Evolutionary conservation across 2,888 invertebrate species (phyloP), one percentile per base, ranked within the genome.

Genomic region (Nyleta sp.): DNA sequence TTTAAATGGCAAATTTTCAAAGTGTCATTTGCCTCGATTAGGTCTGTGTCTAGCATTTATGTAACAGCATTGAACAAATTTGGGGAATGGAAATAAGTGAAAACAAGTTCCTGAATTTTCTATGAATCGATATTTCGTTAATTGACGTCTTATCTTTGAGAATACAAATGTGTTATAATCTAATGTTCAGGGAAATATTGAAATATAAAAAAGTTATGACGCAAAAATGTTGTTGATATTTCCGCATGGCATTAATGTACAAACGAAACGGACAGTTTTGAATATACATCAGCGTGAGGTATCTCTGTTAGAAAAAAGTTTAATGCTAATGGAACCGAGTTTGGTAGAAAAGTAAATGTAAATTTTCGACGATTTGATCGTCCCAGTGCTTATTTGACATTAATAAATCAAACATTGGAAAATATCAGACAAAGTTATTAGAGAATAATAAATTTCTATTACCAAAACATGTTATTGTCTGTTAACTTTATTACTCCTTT

Each of bases 141-240:
- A 67, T 42, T 52, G 59, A 52, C 2, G 18, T 33, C 20, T 65
- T 73, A 67, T 73, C 73, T 52, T 59, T 42, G 6, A 24, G 44
- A 65, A 67, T 65, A 44, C 33, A 44, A 52, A 67, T 73, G 52
- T 35, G 17, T 44, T 28, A 35, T 65, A 65, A 65, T 57, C 50
- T 24, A 65, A 57, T 35, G 42, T 42, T 18, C 11, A 53, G 11
- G 31, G 28, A 55, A 48, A 42, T 50, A 55, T 65, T 22, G 28
- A 59, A 52, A 35, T 22, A 46, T 24, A 62, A 65, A 65, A 57
- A 65, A 10, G n/a, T 57, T 50, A 13, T 48, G 59, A 73, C 35
- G 42, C 57, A 65, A 73, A 72, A 65, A 50, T 46, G 40, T 59
- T 46, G 17, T 55, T 57, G 40, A 50, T 48, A 31, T 53, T 50